These are phyloP conservation scores for Leuciscus idus DNA, from an alignment of 2,113 vertebrate genomes.

Conservation along the genomic window DNA sequence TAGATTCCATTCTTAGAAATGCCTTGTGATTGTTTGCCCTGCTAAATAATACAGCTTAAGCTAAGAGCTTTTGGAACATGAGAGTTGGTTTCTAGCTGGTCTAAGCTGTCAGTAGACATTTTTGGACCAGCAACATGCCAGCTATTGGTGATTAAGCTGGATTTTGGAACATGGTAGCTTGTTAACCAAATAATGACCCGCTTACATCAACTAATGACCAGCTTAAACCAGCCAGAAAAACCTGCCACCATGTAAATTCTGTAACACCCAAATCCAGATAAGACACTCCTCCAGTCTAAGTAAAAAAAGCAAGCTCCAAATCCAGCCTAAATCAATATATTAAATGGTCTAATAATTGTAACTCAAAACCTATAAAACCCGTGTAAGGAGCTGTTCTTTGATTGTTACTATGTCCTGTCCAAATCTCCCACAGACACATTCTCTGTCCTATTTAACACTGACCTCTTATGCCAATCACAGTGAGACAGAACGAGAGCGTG, in stretches of 20 bases:
- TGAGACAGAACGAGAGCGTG: background rate
- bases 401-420: slow-evolving; percentile 46
- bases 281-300: background rate
- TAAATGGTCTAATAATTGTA: background rate
- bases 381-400: slow-evolving; percentile 7
- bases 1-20: background rate
- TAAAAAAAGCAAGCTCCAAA: background rate
- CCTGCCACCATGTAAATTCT: slow-evolving; percentile 1
- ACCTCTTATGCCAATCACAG: slow-evolving; percentile 29
- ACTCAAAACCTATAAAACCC: background rate
- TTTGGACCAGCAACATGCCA: background rate
- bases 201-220: slow-evolving; percentile 5
- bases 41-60: background rate
- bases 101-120: slow-evolving; percentile 4
- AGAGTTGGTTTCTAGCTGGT: background rate
- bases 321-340: background rate
- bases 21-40: background rate
- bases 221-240: background rate
- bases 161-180: background rate
- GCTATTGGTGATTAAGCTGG: background rate
- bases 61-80: background rate
- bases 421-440: slow-evolving; percentile 40
- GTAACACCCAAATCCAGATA: background rate
- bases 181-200: background rate
- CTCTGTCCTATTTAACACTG: slow-evolving; percentile 53